These are phyloP conservation scores for Sarcophaga carnaria DNA, from an alignment of 2,888 invertebrate genomes.

Conservation along the genomic window DNA sequence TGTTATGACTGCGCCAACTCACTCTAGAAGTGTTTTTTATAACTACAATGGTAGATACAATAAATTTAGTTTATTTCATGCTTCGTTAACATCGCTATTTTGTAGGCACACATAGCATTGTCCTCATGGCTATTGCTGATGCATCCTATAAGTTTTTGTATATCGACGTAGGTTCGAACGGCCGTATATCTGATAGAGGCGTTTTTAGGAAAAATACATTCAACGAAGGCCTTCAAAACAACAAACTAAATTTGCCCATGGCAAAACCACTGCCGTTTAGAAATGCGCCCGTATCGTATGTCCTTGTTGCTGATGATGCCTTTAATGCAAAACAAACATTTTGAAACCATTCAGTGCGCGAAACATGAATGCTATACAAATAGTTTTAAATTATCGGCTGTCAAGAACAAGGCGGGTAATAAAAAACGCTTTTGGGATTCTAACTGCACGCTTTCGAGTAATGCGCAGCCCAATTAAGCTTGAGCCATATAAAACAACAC, in stretches of 20 bases:
- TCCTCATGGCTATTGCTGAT: constrained; percentile 20
- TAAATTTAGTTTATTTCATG: not conserved
- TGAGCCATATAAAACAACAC: not conserved
- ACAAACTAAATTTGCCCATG: constrained; percentile 27
- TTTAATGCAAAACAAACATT: not conserved
- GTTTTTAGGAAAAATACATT: constrained; percentile 30
- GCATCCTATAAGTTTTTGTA: constrained; percentile 23
- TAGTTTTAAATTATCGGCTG: constrained; percentile 33
- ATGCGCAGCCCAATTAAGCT: constrained; percentile 9
- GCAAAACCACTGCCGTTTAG: constrained; percentile 11
- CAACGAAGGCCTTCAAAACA: constrained; percentile 18
- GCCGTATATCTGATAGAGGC: constrained; percentile 19
- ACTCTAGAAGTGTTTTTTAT: constrained; percentile 48
- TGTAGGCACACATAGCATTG: constrained; percentile 14
- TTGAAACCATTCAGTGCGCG: constrained; percentile 34
- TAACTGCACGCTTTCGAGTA: constrained; percentile 12
- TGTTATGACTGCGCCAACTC: constrained; percentile 50
- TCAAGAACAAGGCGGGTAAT: constrained; percentile 29
- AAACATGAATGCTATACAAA: constrained; percentile 31
- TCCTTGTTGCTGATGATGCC: constrained; percentile 36
- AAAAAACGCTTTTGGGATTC: constrained; percentile 38
- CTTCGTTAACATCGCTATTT: too few species aligned
- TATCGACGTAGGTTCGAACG: constrained; percentile 23
- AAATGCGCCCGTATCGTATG: constrained; percentile 17
- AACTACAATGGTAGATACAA: constrained; percentile 52